These are phyloP conservation scores for Drosophila rubida DNA, from an alignment of 2,888 invertebrate species.

Conservation along the genomic window DNA sequence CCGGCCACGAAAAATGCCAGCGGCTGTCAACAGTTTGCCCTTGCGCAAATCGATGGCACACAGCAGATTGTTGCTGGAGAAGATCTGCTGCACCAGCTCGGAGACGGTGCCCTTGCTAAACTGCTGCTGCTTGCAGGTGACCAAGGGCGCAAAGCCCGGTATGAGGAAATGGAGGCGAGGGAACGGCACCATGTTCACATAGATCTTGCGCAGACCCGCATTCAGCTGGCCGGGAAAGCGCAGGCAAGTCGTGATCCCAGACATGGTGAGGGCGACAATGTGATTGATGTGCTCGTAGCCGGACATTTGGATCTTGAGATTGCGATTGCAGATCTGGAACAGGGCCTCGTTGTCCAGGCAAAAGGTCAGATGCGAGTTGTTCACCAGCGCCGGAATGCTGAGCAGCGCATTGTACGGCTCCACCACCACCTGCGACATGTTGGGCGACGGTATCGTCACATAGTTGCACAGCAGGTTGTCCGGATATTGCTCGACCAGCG, in stretches of 20 bases:
- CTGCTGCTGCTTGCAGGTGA: constrained; percentile 69
- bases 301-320: constrained; percentile 71
- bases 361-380: constrained; percentile 79
- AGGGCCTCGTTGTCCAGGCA: constrained; percentile 83
- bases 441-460: constrained; percentile 86
- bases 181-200: constrained; percentile 96
- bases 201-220: constrained; percentile 93
- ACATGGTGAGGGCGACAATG: constrained; percentile 83
- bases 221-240: constrained; percentile 96
- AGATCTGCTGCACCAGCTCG: constrained; percentile 90
- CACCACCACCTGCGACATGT: constrained; percentile 81
- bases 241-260: constrained; percentile 91
- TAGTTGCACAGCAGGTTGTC: constrained; percentile 90
- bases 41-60: constrained; percentile 92
- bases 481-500: constrained; percentile 90
- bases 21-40: constrained; percentile 92
- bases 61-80: constrained; percentile 93
- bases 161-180: constrained; percentile 94
- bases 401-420: constrained; percentile 83
- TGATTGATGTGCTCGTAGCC: constrained; percentile 81
- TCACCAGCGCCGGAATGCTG: constrained; percentile 74
- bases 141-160: constrained; percentile 91
- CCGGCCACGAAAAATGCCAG: constrained; percentile 88
- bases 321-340: constrained; percentile 79
- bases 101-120: constrained; percentile 86